A percentile compares a stretch with the other conserved stretches of the same genome.
phyloP scores from a whole-genome alignment of 1,140 invertebrate species.

The Caenorhabditis latens region DNA sequence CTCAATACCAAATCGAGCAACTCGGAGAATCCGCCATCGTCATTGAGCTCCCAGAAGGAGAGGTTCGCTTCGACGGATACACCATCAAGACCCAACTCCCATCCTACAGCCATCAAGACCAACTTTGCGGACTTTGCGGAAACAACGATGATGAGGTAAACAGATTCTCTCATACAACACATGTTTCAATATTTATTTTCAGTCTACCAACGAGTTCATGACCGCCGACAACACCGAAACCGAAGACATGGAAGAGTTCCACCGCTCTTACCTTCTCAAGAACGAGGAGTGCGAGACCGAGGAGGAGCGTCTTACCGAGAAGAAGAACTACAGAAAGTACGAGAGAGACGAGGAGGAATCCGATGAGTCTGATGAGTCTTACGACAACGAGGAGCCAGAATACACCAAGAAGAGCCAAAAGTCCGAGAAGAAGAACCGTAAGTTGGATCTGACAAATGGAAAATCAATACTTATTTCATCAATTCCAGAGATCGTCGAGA shows the following conservation, averaged over 20 bases:
- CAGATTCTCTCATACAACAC: neutral
- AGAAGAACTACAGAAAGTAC: slow-evolving; percentile 56
- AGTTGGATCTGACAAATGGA: neutral
- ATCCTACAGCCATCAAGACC: slow-evolving; percentile 34
- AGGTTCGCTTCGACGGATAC: slow-evolving; percentile 69
- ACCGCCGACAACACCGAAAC: slow-evolving; percentile 49
- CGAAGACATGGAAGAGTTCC: slow-evolving; percentile 64
- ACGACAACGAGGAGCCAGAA: slow-evolving; percentile 26
- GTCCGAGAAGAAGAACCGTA: slow-evolving; percentile 2
- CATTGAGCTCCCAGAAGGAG: slow-evolving; percentile 62
- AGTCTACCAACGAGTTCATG: slow-evolving; percentile 52
- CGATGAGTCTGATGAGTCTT: slow-evolving; percentile 29
- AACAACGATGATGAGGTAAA: slow-evolving; percentile 62
- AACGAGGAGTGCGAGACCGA: slow-evolving; percentile 60
- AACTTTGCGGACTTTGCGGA: slow-evolving; percentile 67
- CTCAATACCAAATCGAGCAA: slow-evolving; percentile 45
- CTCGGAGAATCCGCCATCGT: slow-evolving; percentile 47
- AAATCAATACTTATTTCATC: neutral
- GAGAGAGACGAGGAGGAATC: slow-evolving; percentile 61
- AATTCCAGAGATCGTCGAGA: slow-evolving; percentile 52
- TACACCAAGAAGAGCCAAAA: slow-evolving; percentile 32
- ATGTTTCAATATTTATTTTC: slow-evolving; percentile 12
- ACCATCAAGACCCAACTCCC: slow-evolving; percentile 66
- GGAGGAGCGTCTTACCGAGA: slow-evolving; percentile 56
- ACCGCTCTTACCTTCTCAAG: slow-evolving; percentile 64